phyloP scores from a whole-genome alignment of 1,140 invertebrate species.

The Anastrepha obliqua region DNA sequence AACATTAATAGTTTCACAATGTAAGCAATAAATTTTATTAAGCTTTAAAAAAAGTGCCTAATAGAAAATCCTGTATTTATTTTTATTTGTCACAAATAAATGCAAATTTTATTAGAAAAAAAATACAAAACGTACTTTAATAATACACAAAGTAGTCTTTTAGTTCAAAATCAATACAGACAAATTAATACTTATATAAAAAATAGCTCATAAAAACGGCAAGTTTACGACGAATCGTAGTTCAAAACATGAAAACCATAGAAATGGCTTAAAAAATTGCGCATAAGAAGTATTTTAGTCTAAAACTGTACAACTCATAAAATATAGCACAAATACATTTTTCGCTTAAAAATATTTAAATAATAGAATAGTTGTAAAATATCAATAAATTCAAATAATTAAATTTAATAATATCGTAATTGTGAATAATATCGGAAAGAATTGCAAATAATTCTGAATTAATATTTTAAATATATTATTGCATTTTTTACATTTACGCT shows the following conservation, averaged over 20 bases:
- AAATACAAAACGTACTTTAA: constrained; percentile 33
- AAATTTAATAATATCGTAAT: constrained; percentile 21
- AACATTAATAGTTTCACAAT: too few relatives aligned
- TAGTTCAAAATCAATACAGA: constrained; percentile 29
- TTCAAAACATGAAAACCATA: neutral
- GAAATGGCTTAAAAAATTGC: neutral
- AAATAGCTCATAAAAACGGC: constrained; percentile 1
- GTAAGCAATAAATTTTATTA: too few relatives aligned
- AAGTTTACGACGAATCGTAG: neutral
- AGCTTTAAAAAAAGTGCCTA: too few relatives aligned
- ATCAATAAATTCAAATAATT: neutral
- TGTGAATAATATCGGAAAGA: neutral
- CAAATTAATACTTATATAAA: constrained; percentile 34
- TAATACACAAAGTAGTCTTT: constrained; percentile 7
- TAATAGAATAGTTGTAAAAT: neutral
- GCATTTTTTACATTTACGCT: too few relatives aligned
- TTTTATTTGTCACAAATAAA: neutral
- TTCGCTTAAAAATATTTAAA: neutral
- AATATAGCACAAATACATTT: neutral
- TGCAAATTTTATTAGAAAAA: constrained; percentile 29
- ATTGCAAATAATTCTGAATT: neutral
- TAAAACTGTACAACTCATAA: constrained; percentile 19
- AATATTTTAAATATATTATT: too few relatives aligned
- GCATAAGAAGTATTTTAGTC: neutral
- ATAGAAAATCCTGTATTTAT: too few relatives aligned